These are phyloP conservation scores for Bolborhynchus lineola DNA, from an alignment of 2,113 vertebrate species.

Conservation along the genomic window DNA sequence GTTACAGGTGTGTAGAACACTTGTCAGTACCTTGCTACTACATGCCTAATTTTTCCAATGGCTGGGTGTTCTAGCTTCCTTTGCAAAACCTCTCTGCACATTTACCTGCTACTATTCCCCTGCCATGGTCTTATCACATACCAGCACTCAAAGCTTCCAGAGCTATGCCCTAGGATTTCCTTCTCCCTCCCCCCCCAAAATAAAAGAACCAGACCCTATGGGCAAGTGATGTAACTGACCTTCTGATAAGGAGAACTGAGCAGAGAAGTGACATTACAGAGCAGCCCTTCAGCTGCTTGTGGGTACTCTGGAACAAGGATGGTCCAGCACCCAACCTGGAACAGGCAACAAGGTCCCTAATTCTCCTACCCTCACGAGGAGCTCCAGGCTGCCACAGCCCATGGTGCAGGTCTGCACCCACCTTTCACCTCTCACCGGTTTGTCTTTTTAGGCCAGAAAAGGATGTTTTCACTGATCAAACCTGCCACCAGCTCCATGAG, in stretches of 20 bases:
- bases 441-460: background rate
- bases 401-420: rapidly evolving
- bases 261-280: background rate
- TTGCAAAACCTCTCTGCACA: background rate
- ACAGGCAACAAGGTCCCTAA: background rate
- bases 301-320: background rate
- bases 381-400: rapidly evolving
- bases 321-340: background rate
- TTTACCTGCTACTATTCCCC: background rate
- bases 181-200: background rate
- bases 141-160: background rate
- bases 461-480: background rate
- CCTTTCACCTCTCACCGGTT: background rate
- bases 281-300: background rate
- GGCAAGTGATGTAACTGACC: background rate
- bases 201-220: background rate
- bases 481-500: background rate
- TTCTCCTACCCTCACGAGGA: background rate
- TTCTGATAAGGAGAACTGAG: background rate
- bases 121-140: background rate
- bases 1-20: constrained; percentile 57
- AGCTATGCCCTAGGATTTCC: background rate
- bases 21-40: constrained; percentile 57
- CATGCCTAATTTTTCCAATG: constrained; percentile 45
- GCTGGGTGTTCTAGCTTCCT: constrained; percentile 32